A percentile compares a stretch with the other conserved stretches of the same genome.
Conservation (phyloP, 92 coral and sea anemone genomes). For the Nematostella vectensis region DNA sequence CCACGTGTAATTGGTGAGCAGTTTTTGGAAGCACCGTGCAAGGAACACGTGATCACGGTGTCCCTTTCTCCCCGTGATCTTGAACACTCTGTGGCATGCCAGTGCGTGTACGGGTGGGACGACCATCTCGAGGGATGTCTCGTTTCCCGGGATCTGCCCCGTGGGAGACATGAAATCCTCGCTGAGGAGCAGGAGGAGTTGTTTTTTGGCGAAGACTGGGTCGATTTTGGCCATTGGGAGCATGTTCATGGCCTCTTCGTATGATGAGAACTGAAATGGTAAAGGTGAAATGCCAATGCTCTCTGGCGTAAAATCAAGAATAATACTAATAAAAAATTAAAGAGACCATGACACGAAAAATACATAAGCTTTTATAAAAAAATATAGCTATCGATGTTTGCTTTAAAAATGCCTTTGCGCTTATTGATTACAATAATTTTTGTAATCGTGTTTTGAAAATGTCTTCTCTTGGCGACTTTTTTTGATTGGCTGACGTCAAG, state of each 20-base stretch:
- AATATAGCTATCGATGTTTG: too few species aligned
- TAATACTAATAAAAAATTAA: too few species aligned
- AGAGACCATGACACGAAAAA: too few species aligned
- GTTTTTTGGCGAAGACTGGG: constrained; percentile 79
- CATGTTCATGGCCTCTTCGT: constrained; percentile 71
- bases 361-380: too few species aligned
- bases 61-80: constrained; percentile 67
- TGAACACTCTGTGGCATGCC: constrained; percentile 69
- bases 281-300: too few species aligned
- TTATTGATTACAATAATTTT: too few species aligned
- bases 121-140: constrained; percentile 59
- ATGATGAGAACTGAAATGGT: constrained; percentile 54
- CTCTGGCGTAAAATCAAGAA: too few species aligned
- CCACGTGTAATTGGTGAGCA: constrained; percentile 79
- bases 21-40: constrained; percentile 84
- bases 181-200: constrained; percentile 59
- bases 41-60: constrained; percentile 66
- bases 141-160: constrained; percentile 81
- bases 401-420: too few species aligned
- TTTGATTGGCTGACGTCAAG: too few species aligned
- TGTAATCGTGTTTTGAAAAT: too few species aligned
- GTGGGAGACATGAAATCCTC: constrained; percentile 76
- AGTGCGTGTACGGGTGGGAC: constrained; percentile 79
- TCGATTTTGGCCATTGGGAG: constrained; percentile 71
- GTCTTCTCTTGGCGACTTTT: too few species aligned